Conservation (phyloP, 2,888 invertebrate genomes). For the Leptinotarsa rubiginosa region DNA sequence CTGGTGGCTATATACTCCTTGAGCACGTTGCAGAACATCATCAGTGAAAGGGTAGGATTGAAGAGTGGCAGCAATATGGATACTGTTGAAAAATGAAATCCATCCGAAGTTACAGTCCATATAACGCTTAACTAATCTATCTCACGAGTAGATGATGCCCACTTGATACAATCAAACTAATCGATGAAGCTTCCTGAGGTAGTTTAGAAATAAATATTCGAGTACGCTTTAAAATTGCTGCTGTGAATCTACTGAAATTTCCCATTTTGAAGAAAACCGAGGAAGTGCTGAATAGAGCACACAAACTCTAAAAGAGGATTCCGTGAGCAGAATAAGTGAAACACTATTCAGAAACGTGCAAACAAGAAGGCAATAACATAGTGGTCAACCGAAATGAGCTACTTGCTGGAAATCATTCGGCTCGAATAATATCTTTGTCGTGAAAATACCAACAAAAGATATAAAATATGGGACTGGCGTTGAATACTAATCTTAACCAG, state of each 20-base stretch:
- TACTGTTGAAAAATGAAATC: too few relatives aligned
- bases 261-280: constrained; percentile 23
- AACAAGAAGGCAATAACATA: constrained; percentile 62
- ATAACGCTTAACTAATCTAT: too few relatives aligned
- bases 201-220: not conserved
- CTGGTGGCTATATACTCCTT: too few relatives aligned
- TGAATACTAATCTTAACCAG: constrained; percentile 60
- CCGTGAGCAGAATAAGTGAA: constrained; percentile 58
- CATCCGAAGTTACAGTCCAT: too few relatives aligned
- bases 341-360: constrained; percentile 47
- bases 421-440: constrained; percentile 63
- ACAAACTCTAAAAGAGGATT: constrained; percentile 55
- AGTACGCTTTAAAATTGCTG: constrained; percentile 14
- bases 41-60: too few relatives aligned
- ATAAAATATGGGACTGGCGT: constrained; percentile 63
- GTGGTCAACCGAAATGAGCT: constrained; percentile 65
- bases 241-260: constrained; percentile 4
- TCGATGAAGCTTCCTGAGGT: not conserved
- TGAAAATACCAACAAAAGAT: constrained; percentile 63
- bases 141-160: too few relatives aligned
- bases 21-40: too few relatives aligned
- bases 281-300: constrained; percentile 60
- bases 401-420: constrained; percentile 60
- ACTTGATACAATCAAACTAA: not conserved
- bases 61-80: too few relatives aligned